These are phyloP conservation scores for Tadarida brasiliensis DNA, from an alignment of 2,797 vertebrate species.

Conservation along the genomic window DNA sequence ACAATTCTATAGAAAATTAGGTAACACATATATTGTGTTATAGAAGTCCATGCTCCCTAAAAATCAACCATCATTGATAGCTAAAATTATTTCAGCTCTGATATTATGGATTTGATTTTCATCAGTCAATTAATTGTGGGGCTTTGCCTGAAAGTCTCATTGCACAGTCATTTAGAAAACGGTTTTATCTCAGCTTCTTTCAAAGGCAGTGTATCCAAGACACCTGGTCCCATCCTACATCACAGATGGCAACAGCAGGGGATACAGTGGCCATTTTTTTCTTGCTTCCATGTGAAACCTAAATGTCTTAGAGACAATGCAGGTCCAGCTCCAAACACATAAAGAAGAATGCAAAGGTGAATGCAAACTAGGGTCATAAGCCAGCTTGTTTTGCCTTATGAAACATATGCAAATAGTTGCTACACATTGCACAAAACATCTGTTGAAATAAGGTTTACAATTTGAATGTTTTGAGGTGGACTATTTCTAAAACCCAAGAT, in stretches of 20 bases:
- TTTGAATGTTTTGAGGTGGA: slow-evolving; percentile 48
- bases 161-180: slow-evolving; percentile 13
- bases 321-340: neutral
- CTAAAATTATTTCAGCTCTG: neutral
- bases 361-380: slow-evolving; percentile 55
- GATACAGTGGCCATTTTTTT: neutral
- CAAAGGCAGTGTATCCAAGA: neutral
- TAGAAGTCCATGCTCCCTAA: neutral
- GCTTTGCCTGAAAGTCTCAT: neutral
- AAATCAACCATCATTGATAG: neutral
- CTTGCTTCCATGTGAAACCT: neutral
- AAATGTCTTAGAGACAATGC: neutral
- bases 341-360: slow-evolving; percentile 65
- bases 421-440: neutral
- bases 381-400: slow-evolving; percentile 35
- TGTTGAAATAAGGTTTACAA: slow-evolving; percentile 53
- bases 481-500: slow-evolving; percentile 41
- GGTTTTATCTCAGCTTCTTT: slow-evolving; percentile 15
- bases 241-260: slow-evolving; percentile 11
- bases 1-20: neutral
- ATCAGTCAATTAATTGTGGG: neutral
- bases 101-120: slow-evolving; percentile 23
- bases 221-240: neutral
- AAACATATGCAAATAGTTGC: slow-evolving; percentile 72
- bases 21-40: neutral